A percentile compares a stretch with the other conserved stretches of the same genome.
These are phyloP conservation scores for Euclidia mi DNA, from an alignment of 2,888 invertebrate species.

Conservation along the genomic window DNA sequence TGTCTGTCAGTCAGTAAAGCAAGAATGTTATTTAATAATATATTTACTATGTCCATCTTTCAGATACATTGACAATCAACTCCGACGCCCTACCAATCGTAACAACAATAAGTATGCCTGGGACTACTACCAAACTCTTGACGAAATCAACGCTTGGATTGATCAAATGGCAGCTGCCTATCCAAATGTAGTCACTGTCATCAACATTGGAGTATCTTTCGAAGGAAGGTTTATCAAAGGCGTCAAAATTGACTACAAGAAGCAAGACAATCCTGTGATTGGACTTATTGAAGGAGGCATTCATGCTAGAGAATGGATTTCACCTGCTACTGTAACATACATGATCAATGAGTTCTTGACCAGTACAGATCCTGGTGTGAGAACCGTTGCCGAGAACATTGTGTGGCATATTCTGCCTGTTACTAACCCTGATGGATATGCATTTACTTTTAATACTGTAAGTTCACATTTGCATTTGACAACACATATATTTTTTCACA, in stretches of 20 bases:
- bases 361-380: constrained; percentile 87
- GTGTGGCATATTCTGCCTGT: constrained; percentile 94
- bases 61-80: constrained; percentile 87
- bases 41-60: too few species aligned
- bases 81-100: constrained; percentile 55
- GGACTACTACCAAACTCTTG: constrained; percentile 90
- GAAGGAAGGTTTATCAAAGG: constrained; percentile 90
- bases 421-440: constrained; percentile 93
- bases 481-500: too few species aligned
- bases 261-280: constrained; percentile 66
- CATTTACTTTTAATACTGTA: constrained; percentile 91
- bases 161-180: constrained; percentile 82
- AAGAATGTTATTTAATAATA: too few species aligned
- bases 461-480: too few species aligned
- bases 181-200: constrained; percentile 83
- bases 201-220: constrained; percentile 89
- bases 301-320: constrained; percentile 93
- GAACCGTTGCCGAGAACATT: constrained; percentile 91
- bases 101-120: constrained; percentile 68
- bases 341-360: constrained; percentile 92
- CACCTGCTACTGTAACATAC: constrained; percentile 92
- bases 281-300: constrained; percentile 92
- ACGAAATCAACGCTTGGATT: constrained; percentile 91
- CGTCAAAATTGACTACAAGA: constrained; percentile 78
- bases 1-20: too few species aligned